These are phyloP conservation scores for Lagopus muta DNA, from an alignment of 2,113 vertebrate genomes.

Conservation along the genomic window DNA sequence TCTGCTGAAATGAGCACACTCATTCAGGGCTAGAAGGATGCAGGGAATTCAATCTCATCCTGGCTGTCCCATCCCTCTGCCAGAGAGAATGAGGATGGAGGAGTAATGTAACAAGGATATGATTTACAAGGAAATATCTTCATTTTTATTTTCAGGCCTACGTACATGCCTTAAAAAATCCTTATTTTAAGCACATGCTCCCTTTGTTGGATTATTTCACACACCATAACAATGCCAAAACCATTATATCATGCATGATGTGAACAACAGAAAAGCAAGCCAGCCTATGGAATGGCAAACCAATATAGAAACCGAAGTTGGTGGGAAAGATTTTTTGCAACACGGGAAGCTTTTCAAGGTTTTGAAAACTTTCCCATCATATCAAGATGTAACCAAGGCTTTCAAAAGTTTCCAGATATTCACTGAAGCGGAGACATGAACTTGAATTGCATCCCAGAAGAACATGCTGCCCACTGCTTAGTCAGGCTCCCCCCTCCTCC, in stretches of 20 bases:
- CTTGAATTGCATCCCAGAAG: conserved; percentile 35
- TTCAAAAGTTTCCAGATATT: conserved; percentile 45
- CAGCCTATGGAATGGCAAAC: conserved; percentile 10
- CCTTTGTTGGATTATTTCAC: conserved; percentile 5
- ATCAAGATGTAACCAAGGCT: conserved; percentile 35
- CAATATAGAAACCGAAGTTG: neutral
- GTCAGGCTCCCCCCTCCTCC: neutral
- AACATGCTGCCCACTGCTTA: neutral
- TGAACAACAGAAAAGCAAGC: conserved; percentile 26
- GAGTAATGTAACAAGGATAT: neutral
- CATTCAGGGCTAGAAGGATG: neutral
- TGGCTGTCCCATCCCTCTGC: neutral
- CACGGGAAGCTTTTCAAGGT: conserved; percentile 21
- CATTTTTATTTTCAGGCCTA: neutral
- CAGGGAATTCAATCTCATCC: neutral
- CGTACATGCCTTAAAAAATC: neutral
- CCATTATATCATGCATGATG: neutral
- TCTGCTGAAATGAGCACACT: neutral
- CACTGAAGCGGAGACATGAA: conserved; percentile 19
- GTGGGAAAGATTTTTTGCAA: conserved; percentile 17
- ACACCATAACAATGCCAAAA: conserved; percentile 5
- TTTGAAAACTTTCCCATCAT: conserved; percentile 30
- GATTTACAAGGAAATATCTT: neutral
- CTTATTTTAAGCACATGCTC: conserved; percentile 12
- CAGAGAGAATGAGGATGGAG: neutral